Evolutionary conservation across 2,888 invertebrate genomes (phyloP).

Genomic region (Cataglyphis albicans): DNA sequence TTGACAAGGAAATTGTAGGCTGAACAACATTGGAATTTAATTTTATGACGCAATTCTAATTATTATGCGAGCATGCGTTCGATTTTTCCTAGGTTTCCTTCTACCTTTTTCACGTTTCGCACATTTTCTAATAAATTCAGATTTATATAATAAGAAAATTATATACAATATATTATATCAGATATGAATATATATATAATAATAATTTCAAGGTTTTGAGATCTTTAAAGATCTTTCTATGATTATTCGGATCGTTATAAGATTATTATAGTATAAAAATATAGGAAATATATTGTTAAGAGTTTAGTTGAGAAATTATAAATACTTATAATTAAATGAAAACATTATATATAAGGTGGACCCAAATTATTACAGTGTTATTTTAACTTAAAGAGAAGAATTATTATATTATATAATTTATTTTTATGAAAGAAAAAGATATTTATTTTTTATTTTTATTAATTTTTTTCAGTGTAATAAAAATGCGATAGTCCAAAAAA

Average conservation of each 20-base stretch:
- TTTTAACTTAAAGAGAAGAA: no score
- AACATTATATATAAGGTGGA: no score
- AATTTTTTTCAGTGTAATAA: no score
- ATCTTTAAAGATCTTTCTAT: neutral
- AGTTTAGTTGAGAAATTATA: neutral
- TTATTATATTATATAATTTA: no score
- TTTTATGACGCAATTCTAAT: slow-evolving; percentile 30
- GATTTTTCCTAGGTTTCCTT: neutral
- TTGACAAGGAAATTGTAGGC: neutral
- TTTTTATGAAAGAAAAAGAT: no score
- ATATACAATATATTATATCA: no score
- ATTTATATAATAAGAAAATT: neutral
- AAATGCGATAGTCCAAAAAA: no score
- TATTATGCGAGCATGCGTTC: neutral
- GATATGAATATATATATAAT: no score
- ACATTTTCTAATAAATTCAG: neutral
- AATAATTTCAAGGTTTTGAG: neutral
- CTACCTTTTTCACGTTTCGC: neutral
- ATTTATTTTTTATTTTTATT: no score
- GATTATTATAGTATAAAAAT: neutral
- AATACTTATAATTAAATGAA: neutral
- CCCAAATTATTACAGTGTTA: no score
- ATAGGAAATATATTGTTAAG: neutral
- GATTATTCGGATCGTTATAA: neutral
- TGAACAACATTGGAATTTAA: neutral